Evolutionary conservation across 2,797 vertebrate species (phyloP).

Genomic region (Potorous gilbertii): DNA sequence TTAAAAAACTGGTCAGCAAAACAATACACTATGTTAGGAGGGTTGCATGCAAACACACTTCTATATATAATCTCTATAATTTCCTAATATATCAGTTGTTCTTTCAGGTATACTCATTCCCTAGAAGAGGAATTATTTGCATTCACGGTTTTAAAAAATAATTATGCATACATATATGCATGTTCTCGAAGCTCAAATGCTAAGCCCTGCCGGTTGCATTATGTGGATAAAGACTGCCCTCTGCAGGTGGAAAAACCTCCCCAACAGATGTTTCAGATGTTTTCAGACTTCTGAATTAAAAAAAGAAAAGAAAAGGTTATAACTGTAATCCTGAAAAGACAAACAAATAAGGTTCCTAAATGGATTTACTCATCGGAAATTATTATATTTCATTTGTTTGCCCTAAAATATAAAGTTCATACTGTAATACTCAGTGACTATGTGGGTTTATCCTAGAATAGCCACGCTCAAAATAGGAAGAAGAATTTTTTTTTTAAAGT

Average conservation of each 20-base stretch:
- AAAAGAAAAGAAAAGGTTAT: not conserved
- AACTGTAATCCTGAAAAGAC: conserved; percentile 52
- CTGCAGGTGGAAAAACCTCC: conserved; percentile 80
- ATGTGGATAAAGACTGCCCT: conserved; percentile 86
- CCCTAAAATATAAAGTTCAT: not conserved
- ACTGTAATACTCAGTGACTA: not conserved
- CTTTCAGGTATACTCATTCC: conserved; percentile 72
- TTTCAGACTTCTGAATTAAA: not conserved
- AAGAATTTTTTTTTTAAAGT: not conserved
- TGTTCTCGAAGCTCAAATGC: conserved; percentile 62
- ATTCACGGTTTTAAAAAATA: conserved; percentile 83
- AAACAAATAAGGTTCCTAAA: conserved; percentile 65
- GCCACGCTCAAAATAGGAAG: not conserved
- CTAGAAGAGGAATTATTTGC: conserved; percentile 82
- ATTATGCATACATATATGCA: conserved; percentile 73
- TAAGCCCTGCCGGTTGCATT: conserved; percentile 50
- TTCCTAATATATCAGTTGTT: conserved; percentile 75
- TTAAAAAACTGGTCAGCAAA: conserved; percentile 71
- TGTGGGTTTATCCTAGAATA: not conserved
- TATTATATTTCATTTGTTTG: conserved; percentile 22
- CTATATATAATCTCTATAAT: conserved; percentile 59
- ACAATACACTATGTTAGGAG: conserved; percentile 57
- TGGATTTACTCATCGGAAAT: conserved; percentile 62
- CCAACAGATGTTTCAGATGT: not conserved
- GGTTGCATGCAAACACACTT: conserved; percentile 21